phyloP scores from a whole-genome alignment of 1,140 invertebrate species.

The Drosophila melanogaster region DNA sequence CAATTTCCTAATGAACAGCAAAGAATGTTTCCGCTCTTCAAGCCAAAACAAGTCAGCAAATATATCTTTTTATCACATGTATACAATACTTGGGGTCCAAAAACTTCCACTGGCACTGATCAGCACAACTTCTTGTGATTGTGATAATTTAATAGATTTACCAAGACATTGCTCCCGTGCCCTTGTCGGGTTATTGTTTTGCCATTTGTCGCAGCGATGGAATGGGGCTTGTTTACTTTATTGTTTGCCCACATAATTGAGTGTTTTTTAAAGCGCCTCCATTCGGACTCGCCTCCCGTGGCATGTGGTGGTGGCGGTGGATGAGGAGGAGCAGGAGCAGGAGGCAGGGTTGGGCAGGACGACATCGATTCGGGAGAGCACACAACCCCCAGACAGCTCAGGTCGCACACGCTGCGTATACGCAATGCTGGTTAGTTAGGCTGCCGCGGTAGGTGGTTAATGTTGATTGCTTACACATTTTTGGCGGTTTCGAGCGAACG shows the following conservation, averaged over 20 bases:
- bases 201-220: constrained; percentile 31
- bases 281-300: constrained; percentile 43
- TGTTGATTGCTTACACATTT: constrained; percentile 81
- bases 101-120: constrained; percentile 28
- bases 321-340: too few relatives aligned
- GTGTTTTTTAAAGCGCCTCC: constrained; percentile 67
- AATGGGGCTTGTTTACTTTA: constrained; percentile 56
- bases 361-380: constrained; percentile 46
- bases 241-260: constrained; percentile 79
- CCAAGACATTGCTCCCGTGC: constrained; percentile 23
- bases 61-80: constrained; percentile 14
- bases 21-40: constrained; percentile 12
- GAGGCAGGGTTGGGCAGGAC: constrained; percentile 26
- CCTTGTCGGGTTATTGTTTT: constrained; percentile 34
- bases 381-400: constrained; percentile 7
- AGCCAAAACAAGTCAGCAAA: too few relatives aligned
- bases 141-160: constrained; percentile 47
- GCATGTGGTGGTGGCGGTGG: constrained; percentile 11
- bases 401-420: constrained; percentile 54
- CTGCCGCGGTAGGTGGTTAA: constrained; percentile 57
- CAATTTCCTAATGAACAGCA: background rate
- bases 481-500: constrained; percentile 61
- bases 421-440: constrained; percentile 56
- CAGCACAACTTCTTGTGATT: constrained; percentile 43
- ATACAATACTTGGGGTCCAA: constrained; percentile 7